Base-by-base conservation (phyloP, 2,888 invertebrate genomes). In the Diachrysia chrysitis region DNA sequence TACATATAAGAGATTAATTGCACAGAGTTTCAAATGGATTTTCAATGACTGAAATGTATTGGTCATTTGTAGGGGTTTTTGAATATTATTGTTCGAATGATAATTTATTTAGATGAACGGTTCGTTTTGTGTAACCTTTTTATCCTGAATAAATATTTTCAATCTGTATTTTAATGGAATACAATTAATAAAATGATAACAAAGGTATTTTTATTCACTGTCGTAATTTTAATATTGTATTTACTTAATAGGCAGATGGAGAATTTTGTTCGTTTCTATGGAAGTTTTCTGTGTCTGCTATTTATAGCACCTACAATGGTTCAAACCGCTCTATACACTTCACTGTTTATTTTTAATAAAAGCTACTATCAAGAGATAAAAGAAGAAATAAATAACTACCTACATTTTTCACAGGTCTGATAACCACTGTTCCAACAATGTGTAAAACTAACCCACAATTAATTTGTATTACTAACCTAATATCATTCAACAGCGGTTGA, bases 1-100 rank as follows among this genome's bases (percentile, higher is more conserved):
- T 66, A 68, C 76, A 66, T 66, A 68, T 35, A 23, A 1, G 19
- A 46, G 32, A 56, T n/a, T 61, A 37, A 59, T 42, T 78, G 42
- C 59, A 55, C 25, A 16, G 55, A 21, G 10, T 17, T 46, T 66
- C 65, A 72, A 66, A 71, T 64, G 16, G 12, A 14, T 64, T 63
- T 63, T 48, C 17, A 19, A 48, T 48, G 48, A 48, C 17, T 19
- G 19, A 51, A 51, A 48, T 48, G 19, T 17, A 48, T 21, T 51
- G 48, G 48, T 51, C 19, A 51, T 48, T 48, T 17, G 19, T 21
- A 19, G 12, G 12, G 48, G 21, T 21, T 51, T 51, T 51, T 51
- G 21, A 51, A 51, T 48, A 21, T 51, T 51, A 21, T 51, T 51
- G 19, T 19, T 51, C 0, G 48, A 19, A 9, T 51, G 10, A 51